Conservation (phyloP, 2,113 vertebrate genomes). For the Spea multiplicata region DNA sequence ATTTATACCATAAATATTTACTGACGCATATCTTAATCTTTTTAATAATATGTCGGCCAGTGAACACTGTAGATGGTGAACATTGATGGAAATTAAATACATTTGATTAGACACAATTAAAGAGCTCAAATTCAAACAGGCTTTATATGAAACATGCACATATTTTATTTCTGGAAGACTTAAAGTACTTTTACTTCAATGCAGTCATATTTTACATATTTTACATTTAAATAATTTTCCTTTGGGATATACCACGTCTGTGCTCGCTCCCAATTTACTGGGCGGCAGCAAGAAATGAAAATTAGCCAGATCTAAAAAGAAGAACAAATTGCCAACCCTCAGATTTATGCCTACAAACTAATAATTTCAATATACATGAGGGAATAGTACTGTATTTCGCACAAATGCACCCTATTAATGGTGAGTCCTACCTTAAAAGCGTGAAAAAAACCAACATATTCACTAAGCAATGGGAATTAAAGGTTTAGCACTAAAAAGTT, state of each 20-base stretch:
- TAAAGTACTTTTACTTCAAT: constrained; percentile 24
- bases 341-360: no score
- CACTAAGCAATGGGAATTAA: no score
- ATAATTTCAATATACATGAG: no score
- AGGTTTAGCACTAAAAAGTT: no score
- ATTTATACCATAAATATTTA: constrained; percentile 57
- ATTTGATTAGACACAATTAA: constrained; percentile 53
- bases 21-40: constrained; percentile 58
- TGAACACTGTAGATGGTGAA: constrained; percentile 42
- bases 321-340: no score
- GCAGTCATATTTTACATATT: background rate
- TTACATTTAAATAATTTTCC: constrained; percentile 20
- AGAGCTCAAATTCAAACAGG: constrained; percentile 50
- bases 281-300: no score
- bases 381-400: no score
- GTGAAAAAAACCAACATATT: no score
- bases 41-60: constrained; percentile 61
- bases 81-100: constrained; percentile 47
- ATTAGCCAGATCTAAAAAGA: no score
- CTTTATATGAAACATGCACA: constrained; percentile 53
- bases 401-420: no score
- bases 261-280: no score
- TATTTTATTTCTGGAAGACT: constrained; percentile 49
- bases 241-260: background rate
- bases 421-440: no score